Base-by-base conservation (phyloP, 2,113 vertebrate genomes). In the Octodon degus region DNA sequence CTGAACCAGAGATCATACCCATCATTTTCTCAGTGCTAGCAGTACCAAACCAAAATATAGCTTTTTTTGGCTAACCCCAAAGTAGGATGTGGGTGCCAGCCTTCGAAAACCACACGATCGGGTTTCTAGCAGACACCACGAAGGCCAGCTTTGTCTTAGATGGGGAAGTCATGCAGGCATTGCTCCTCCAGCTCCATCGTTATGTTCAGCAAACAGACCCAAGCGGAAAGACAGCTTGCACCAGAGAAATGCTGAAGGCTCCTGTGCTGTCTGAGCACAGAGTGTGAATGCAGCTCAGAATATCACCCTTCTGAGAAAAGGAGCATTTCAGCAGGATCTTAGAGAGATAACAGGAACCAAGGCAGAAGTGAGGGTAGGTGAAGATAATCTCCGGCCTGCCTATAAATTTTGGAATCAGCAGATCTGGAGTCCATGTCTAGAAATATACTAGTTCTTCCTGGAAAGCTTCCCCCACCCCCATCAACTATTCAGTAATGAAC, bases 31-130 rank as follows among this genome's bases (percentile, higher is more conserved):
- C 98, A 98, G 98, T 97, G 97, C 98, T 97, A 98, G 97, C 97
- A 98, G 97, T 89, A 94, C 97, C 97, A 98, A 98, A 98, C 98
- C 98, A 98, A 98, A 98, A 98, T 97, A 96, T 55, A 98, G 98
- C 98, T 99, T 98, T 98, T 96, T 98, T 99, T 99, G 98, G 98
- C 98, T 99, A 98, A 98, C 98, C 98, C 98, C 97, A 97, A 98
- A 98, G 98, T 98, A 98, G 98, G 98, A 99, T 99, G 99, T 98
- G 99, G 98, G 97, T 98, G 96, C 98, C 98, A 98, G 97, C n/a
- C 98, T 98, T 97, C 95, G 95, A 97, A 55, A 98, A 98, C 98
- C 98, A 97, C 98, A 98, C 7, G 98, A 98, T 99, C 97, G n/a
- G 89, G 94, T 98, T 98, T 98, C 98, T 92, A 97, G 97, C 81